phyloP scores from a whole-genome alignment of 2,113 vertebrate genomes.

The Pseudopipra pipra region DNA sequence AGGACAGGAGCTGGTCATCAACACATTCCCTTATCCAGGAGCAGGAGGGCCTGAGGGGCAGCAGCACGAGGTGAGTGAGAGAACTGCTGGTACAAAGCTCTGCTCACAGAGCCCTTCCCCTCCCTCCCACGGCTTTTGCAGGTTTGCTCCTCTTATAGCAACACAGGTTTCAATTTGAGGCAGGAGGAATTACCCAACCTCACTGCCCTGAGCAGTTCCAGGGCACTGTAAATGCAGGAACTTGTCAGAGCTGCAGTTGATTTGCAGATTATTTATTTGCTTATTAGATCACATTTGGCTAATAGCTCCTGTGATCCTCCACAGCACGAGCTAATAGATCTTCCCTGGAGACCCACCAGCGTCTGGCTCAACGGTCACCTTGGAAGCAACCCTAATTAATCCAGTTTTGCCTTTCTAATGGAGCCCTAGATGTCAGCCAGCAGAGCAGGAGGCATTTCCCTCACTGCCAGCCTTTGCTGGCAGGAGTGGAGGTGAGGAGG shows the following conservation, averaged over 20 bases:
- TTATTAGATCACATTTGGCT: conserved; percentile 53
- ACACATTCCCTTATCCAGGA: background rate
- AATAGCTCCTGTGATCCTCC: conserved; percentile 33
- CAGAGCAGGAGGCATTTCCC: background rate
- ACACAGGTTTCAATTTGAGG: background rate
- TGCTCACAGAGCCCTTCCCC: background rate
- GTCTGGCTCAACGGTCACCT: background rate
- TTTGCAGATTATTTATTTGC: conserved; percentile 54
- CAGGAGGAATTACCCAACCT: conserved; percentile 27
- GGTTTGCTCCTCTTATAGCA: background rate
- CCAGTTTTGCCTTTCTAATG: conserved; percentile 31
- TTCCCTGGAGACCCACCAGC: conserved; percentile 1
- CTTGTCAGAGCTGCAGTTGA: background rate
- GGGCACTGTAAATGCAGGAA: background rate
- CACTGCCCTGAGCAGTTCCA: conserved; percentile 9
- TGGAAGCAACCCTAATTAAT: background rate
- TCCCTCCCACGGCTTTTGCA: background rate
- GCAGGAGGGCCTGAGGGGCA: fast-evolving
- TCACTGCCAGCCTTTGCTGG: background rate
- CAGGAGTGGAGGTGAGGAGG: background rate
- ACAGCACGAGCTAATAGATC: background rate
- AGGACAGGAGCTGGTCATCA: background rate
- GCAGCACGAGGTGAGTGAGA: background rate
- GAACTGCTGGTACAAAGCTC: fast-evolving
- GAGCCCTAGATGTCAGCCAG: background rate